Base-by-base conservation (phyloP, 2,888 invertebrate species). In the Drosophila lutescens region DNA sequence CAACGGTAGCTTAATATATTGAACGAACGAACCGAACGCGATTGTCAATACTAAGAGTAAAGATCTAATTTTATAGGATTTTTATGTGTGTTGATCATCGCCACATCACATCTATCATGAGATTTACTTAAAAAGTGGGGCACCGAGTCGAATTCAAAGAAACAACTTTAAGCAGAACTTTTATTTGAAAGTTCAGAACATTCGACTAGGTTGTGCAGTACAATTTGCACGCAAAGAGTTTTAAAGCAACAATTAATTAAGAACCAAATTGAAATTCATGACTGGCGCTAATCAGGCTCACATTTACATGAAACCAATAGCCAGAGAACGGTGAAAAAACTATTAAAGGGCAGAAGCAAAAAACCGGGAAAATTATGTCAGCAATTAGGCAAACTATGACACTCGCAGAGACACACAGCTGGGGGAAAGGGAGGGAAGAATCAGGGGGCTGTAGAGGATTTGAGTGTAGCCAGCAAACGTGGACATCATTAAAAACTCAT, bases 401-500 rank as follows among this genome's bases (percentile, higher is more conserved):
- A 86, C 87, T 81, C 71, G 63, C 58, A 41, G 40, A 51, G 68
- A 72, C 66, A 62, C 58, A 50, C 65, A 63, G 66, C 44, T 41
- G 46, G 12, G 10, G 43, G 12, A 46, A 32, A 10, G 8, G 20
- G 20, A 13, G 44, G 10, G 47, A 32, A 15, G 17, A 38, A 26
- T 17, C 10, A n/a, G 32, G 32, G 54, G 43, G 41, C 7, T 23
- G 17, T 10, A 41, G 66, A 59, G 41, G 20, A 36, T 34, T 49
- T 72, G 34, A 71, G 49, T 36, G 44, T 23, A 44, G 40, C 49
- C 57, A 53, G 46, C 46, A 55, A 62, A 54, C 36, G 53, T 51
- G 76, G 76, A 47, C 88, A 88, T 85, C 89, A 85, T 85, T 85
- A 85, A 85, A 89, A 88, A 85, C 86, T 88, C 87, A 85, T 85